phyloP scores from a whole-genome alignment of 2,888 invertebrate genomes.

The Ophion ventricosus region DNA sequence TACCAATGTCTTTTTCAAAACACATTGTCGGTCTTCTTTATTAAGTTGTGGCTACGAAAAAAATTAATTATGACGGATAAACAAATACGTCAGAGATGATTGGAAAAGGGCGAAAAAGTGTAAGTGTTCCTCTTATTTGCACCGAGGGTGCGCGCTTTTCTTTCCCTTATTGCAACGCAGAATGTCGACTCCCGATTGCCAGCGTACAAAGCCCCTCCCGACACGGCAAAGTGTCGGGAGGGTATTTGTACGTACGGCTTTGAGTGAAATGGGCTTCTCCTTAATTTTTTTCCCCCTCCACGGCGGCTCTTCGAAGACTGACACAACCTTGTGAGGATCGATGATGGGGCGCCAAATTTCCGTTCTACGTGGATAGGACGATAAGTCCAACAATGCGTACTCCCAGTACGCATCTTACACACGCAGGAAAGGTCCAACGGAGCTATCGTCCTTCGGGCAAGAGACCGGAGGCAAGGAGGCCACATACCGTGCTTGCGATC shows the following conservation, averaged over 20 bases:
- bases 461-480: not conserved
- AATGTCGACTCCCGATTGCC: not conserved
- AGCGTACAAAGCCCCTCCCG: not conserved
- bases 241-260: too few relatives aligned
- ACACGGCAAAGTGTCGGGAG: not conserved
- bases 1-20: not conserved
- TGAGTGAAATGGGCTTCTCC: constrained; percentile 19
- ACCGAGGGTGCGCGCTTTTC: constrained; percentile 4
- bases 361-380: not conserved
- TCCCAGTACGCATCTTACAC: not conserved
- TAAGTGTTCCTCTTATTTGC: not conserved
- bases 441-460: constrained; percentile 16
- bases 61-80: constrained; percentile 51
- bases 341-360: not conserved
- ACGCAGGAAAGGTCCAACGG: not conserved
- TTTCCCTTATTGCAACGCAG: not conserved
- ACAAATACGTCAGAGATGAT: not conserved
- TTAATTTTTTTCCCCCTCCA: constrained; percentile 22
- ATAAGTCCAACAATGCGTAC: not conserved
- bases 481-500: constrained; percentile 26
- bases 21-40: not conserved
- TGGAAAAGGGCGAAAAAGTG: not conserved
- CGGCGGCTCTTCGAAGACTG: constrained; percentile 1
- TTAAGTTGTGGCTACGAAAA: constrained; percentile 4
- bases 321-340: not conserved